Percentiles rank a stretch among this genome's conserved stretches.
phyloP scores from a whole-genome alignment of 2,888 invertebrate species.

The Dicyrtomina minuta region DNA sequence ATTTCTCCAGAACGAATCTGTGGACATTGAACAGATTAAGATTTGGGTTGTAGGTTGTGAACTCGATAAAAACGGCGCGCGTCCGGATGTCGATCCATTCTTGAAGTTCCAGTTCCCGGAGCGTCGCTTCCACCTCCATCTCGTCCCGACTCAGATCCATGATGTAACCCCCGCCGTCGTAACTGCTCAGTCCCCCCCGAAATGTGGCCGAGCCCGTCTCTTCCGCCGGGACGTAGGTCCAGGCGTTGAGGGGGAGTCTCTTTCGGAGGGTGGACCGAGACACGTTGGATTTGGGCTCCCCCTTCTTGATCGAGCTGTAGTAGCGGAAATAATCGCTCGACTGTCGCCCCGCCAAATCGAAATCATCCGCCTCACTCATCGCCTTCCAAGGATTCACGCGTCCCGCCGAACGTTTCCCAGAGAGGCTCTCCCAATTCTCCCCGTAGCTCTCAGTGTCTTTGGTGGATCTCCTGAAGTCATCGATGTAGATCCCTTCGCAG shows the following conservation, averaged over 20 bases:
- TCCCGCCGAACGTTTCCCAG: no score
- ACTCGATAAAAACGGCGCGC: conserved; percentile 12
- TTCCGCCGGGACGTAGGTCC: neutral
- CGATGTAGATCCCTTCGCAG: neutral
- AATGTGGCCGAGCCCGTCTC: neutral
- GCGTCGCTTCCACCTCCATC: neutral
- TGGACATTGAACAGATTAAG: neutral
- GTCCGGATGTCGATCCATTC: conserved; percentile 14
- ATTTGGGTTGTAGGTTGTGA: conserved; percentile 18
- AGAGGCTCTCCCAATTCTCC: neutral
- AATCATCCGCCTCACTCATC: neutral
- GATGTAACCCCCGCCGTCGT: conserved; percentile 20
- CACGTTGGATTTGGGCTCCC: no score
- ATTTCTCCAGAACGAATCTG: neutral
- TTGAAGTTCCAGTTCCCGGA: neutral
- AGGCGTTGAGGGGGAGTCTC: no score
- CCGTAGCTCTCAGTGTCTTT: neutral
- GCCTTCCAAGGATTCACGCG: neutral
- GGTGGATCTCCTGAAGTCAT: neutral
- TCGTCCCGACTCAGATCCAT: neutral
- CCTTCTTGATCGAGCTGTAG: no score
- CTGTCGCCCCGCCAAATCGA: no score
- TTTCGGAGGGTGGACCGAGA: no score
- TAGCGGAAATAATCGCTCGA: no score
- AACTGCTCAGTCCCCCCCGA: neutral